Base-by-base conservation (phyloP, 2,888 invertebrate species). In the Drosophila suboccidentalis region DNA sequence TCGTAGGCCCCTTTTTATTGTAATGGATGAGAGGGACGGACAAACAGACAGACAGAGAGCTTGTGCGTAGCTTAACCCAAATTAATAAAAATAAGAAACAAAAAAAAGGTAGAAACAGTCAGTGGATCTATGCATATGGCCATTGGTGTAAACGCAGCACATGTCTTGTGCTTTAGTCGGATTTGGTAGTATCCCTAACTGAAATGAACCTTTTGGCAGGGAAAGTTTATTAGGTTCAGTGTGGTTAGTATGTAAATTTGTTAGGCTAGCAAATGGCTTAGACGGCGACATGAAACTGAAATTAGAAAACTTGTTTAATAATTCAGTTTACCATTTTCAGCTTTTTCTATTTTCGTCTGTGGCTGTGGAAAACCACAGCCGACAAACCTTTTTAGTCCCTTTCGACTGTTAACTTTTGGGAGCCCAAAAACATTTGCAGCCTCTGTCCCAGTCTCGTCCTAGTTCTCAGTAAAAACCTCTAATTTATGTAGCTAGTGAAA, bases 291-390 rank as follows among this genome's bases (percentile, higher is more conserved):
- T 71, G 71, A 75, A 84, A 87, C 78, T 72, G 69, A 87, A 84
- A 86, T 90, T 86, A 86, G 82, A 77, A 87, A 84, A 84, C 71
- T 84, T 84, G 82, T 66, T 86, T 75, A 90, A 86, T 90, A 88
- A 86, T 90, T 86, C 76, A 90, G 80, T 78, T 73, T 63, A 63
- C 65, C 76, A 47, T 55, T 78, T 61, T 54, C 55, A 47, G 47
- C 29, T 60, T 53, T 19, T 15, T 51, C 22, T 19, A 36, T 32
- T 29, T 32, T 46, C 17, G 13, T 53, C 5, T 47, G 64, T 60
- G 59, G 59, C 59, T 78, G 63, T n/a, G 72, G 60, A 50, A 55
- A 59, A 64, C 69, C 78, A 53, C 68, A 71, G 34, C 46, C 50
- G 34, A 58, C 62, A 75, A 74, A 78, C 79, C 82, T 85, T 88